A percentile compares a stretch with the other conserved stretches of the same genome.
Conservation (phyloP, 2,797 vertebrate species). For the Prunella strophiata region DNA sequence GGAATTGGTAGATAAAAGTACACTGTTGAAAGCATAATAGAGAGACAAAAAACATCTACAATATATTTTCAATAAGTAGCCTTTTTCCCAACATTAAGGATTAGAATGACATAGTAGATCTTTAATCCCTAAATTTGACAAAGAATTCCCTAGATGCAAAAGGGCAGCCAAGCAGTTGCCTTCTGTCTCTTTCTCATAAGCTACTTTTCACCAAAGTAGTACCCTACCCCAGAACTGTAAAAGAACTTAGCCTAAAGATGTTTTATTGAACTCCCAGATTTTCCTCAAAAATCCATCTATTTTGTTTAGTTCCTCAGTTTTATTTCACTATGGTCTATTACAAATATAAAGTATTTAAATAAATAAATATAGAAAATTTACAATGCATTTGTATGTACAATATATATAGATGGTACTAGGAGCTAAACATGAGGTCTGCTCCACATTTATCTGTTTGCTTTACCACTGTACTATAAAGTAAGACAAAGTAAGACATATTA, state of each 20-base stretch:
- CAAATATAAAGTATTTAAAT: background rate
- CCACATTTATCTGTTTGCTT: background rate
- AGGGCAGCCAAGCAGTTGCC: background rate
- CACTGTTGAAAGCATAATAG: background rate
- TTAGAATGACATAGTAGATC: background rate
- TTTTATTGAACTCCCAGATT: background rate
- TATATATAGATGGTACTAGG: background rate
- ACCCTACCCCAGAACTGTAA: background rate
- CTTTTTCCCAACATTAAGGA: background rate
- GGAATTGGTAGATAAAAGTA: background rate
- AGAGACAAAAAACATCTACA: background rate
- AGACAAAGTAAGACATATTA: background rate
- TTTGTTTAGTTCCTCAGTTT: background rate
- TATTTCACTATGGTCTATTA: background rate
- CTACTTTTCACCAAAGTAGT: background rate
- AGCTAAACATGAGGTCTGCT: background rate
- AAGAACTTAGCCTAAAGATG: background rate
- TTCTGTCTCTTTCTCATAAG: background rate
- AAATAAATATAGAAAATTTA: background rate
- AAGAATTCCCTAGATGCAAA: background rate
- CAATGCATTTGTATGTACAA: background rate
- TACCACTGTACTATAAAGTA: background rate
- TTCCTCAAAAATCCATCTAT: background rate
- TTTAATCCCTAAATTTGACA: background rate
- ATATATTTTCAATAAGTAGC: background rate